Conservation (phyloP, 2,797 vertebrate genomes). For the Chelon labrosus region DNA sequence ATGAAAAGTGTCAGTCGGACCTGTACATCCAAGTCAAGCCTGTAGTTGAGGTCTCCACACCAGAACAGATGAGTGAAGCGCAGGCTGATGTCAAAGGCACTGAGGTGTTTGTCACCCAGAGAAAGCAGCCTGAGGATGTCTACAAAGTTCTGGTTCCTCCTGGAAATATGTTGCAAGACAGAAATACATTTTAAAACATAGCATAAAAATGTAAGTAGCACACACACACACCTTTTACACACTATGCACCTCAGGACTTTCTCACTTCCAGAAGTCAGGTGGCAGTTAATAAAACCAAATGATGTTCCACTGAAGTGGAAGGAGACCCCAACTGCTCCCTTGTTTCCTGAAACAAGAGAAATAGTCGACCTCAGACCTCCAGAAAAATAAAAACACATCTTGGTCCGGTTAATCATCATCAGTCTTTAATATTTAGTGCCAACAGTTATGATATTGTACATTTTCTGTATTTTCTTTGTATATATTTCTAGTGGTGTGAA, state of each 20-base stretch:
- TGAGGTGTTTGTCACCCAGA: constrained; percentile 86
- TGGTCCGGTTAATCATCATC: constrained; percentile 7
- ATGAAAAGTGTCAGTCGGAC: constrained; percentile 52
- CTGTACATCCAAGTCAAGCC: constrained; percentile 87
- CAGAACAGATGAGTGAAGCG: constrained; percentile 89
- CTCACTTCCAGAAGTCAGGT: constrained; percentile 88
- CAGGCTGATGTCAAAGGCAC: constrained; percentile 87
- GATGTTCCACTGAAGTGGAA: constrained; percentile 86
- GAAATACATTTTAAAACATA: background rate
- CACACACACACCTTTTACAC: background rate
- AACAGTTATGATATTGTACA: background rate
- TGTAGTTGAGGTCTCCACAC: constrained; percentile 91
- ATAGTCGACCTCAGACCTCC: constrained; percentile 9
- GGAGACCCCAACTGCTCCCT: constrained; percentile 88
- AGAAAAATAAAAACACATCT: constrained; percentile 10
- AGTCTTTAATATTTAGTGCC: constrained; percentile 7
- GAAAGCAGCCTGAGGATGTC: constrained; percentile 88
- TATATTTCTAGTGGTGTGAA: constrained; percentile 10
- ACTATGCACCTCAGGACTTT: constrained; percentile 83
- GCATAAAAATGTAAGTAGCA: background rate
- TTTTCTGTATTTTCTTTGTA: constrained; percentile 12
- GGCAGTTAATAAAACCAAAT: constrained; percentile 90
- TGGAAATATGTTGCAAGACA: constrained; percentile 37
- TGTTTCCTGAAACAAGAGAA: constrained; percentile 82
- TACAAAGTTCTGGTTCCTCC: constrained; percentile 89